Conservation (phyloP, 2,113 vertebrate genomes). For the Rhipidura dahli region DNA sequence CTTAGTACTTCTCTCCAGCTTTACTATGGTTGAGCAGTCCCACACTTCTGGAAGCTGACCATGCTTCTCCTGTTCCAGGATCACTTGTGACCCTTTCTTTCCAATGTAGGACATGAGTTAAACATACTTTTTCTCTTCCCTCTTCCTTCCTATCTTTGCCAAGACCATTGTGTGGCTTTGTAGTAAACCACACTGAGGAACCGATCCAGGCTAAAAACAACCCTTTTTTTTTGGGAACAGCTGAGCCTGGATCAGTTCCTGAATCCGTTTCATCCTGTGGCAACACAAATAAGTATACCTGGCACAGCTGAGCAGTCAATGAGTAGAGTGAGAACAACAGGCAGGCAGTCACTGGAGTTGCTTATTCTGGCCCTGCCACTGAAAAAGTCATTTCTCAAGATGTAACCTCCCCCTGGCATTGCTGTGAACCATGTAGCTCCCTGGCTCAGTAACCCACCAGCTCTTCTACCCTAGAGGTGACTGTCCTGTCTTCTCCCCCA, state of each 20-base stretch:
- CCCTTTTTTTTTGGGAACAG: background rate
- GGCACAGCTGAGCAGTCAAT: background rate
- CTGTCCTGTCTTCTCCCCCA: background rate
- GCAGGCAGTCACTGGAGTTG: background rate
- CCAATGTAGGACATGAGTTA: background rate
- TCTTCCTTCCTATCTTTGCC: background rate
- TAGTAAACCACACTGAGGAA: background rate
- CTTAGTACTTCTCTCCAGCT: background rate
- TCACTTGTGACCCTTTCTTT: accelerated
- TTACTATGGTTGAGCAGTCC: background rate
- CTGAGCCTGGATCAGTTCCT: background rate
- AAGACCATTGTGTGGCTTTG: background rate
- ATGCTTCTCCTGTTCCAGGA: background rate
- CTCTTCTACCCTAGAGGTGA: background rate
- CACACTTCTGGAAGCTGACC: background rate
- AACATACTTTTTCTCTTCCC: background rate
- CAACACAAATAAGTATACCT: background rate
- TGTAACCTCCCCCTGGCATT: background rate
- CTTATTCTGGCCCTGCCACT: background rate
- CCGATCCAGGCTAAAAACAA: background rate
- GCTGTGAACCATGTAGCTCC: background rate
- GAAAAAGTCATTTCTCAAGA: background rate
- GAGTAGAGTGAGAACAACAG: background rate
- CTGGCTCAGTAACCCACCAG: background rate
- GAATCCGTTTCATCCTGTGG: background rate